Conservation (phyloP, 2,113 vertebrate species). For the Silurus meridionalis region DNA sequence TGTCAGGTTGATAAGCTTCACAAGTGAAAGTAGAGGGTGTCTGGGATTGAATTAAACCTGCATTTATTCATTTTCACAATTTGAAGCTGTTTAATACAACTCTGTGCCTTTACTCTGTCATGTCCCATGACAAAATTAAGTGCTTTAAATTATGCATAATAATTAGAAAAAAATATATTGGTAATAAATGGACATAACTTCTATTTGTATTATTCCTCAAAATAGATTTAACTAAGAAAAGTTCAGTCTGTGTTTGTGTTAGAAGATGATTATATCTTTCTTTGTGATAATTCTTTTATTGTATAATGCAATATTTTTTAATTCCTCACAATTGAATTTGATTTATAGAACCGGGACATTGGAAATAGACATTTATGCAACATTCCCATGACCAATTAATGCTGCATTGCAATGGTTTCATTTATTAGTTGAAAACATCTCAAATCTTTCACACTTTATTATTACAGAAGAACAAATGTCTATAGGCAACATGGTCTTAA, state of each 20-base stretch:
- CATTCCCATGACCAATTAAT: not conserved
- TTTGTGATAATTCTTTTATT: not conserved
- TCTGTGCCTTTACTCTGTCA: not conserved
- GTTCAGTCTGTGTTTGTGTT: not conserved
- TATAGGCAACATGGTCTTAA: not conserved
- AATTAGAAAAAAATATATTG: too few relatives aligned
- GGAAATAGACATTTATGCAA: not conserved
- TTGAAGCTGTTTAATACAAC: not conserved
- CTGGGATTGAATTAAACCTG: slow-evolving; percentile 6
- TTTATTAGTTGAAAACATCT: not conserved
- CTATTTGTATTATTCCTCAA: not conserved
- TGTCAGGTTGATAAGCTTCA: slow-evolving; percentile 28
- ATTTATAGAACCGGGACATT: too few relatives aligned
- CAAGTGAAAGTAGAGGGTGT: slow-evolving; percentile 15
- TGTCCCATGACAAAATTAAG: not conserved
- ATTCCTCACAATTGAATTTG: not conserved
- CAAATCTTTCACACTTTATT: not conserved
- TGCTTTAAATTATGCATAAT: not conserved
- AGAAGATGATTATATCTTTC: too few relatives aligned
- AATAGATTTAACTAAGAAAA: not conserved
- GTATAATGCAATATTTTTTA: not conserved
- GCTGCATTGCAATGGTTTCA: not conserved
- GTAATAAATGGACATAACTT: not conserved
- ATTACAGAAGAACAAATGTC: not conserved
- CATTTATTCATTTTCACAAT: not conserved